Evolutionary conservation across 2,113 vertebrate genomes (phyloP).

Genomic region (Hemiscyllium ocellatum): DNA sequence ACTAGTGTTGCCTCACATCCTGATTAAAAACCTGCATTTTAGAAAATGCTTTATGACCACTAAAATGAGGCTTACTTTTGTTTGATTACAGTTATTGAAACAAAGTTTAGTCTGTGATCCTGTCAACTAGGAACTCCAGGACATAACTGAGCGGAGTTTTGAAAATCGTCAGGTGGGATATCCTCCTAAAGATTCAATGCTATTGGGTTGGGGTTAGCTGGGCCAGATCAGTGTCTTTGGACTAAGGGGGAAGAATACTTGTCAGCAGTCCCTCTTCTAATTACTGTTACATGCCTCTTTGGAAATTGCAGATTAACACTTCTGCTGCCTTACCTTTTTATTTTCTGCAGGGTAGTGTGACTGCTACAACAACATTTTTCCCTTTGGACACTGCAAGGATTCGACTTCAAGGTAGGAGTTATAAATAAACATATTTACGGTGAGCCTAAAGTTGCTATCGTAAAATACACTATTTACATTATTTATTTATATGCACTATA

Average conservation of each 20-base stretch:
- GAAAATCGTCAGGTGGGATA: not conserved
- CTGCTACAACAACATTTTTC: constrained; percentile 66
- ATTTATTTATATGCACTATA: not conserved
- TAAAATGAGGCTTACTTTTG: not conserved
- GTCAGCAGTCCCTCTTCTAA: not conserved
- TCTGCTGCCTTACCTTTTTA: not conserved
- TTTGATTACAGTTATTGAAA: not conserved
- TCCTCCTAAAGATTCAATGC: not conserved
- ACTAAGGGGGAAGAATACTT: not conserved
- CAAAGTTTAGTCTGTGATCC: not conserved
- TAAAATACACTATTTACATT: not conserved
- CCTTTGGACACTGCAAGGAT: constrained; percentile 70
- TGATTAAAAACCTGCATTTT: not conserved
- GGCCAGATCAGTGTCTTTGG: not conserved
- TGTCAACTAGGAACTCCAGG: not conserved
- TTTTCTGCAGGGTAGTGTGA: constrained; percentile 58
- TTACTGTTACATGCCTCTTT: not conserved
- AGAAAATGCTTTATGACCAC: not conserved
- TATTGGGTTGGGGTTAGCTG: not conserved
- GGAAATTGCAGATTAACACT: not conserved
- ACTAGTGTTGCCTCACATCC: too few species aligned
- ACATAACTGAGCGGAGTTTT: not conserved
- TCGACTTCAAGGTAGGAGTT: constrained; percentile 62
- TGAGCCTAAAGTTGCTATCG: constrained; percentile 37
- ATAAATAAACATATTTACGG: not conserved